Percentiles rank a stretch among this genome's conserved stretches.
Conservation (phyloP, 2,113 vertebrate genomes). For the Calidris pugnax region DNA sequence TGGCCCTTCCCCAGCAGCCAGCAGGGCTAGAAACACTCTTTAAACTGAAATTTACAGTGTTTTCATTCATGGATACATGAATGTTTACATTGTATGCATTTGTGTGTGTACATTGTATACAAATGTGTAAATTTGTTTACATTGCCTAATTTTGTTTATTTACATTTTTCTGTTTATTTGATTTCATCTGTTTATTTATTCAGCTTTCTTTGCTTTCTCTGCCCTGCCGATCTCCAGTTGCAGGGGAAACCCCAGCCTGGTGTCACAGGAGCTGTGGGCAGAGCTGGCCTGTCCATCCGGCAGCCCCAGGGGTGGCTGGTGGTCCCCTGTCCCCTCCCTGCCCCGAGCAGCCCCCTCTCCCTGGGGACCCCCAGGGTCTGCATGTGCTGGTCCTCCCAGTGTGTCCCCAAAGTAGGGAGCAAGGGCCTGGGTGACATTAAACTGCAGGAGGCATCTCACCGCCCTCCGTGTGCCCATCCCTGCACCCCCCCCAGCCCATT, state of each 20-base stretch:
- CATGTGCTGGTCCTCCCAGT: background rate
- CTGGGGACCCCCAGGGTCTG: background rate
- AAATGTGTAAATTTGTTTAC: background rate
- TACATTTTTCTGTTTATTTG: background rate
- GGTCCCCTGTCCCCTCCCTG: background rate
- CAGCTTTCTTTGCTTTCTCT: too few species aligned
- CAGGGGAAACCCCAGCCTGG: too few species aligned
- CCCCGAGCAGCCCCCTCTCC: background rate
- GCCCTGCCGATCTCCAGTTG: too few species aligned
- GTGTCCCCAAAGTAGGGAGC: fast-evolving
- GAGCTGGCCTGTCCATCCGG: fast-evolving
- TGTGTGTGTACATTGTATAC: too few species aligned
- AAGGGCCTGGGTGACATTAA: background rate
- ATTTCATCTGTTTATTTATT: background rate
- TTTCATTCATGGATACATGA: background rate
- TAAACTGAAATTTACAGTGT: background rate
- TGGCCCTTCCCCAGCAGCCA: background rate
- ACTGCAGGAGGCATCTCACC: fast-evolving
- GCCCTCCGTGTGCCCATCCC: background rate
- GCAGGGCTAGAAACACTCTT: background rate
- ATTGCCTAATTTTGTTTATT: background rate
- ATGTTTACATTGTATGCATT: too few species aligned
- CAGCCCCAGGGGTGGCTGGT: background rate
- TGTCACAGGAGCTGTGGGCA: background rate
- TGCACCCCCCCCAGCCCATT: background rate